phyloP scores from a whole-genome alignment of 2,888 invertebrate genomes.

The Rhingia campestris region DNA sequence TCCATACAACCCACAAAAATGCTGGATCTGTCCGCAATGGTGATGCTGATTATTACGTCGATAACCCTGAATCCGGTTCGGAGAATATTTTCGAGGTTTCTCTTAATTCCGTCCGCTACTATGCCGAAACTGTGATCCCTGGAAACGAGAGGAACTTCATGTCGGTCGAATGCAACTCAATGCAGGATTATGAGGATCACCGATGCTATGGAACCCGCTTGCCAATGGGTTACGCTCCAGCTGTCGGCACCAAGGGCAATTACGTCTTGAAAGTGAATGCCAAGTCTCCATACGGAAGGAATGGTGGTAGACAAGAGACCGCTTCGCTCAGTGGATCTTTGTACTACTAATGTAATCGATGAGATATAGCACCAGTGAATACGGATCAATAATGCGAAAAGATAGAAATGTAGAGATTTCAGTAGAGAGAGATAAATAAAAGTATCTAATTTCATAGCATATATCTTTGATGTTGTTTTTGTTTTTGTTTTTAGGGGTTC shows the following conservation, averaged over 20 bases:
- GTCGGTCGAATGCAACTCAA: conserved; percentile 79
- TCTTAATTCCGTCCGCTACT: conserved; percentile 80
- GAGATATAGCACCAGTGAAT: conserved; percentile 36
- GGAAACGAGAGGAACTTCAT: conserved; percentile 81
- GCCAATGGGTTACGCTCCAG: conserved; percentile 80
- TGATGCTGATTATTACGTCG: conserved; percentile 82
- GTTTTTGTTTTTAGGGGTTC: background rate
- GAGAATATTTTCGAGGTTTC: conserved; percentile 79
- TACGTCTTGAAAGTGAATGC: conserved; percentile 80
- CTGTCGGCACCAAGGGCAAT: conserved; percentile 79
- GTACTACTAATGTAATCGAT: background rate
- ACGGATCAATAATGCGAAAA: background rate
- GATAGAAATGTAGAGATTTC: conserved; percentile 6
- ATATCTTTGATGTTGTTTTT: background rate
- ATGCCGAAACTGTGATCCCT: conserved; percentile 81
- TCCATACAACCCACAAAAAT: conserved; percentile 80
- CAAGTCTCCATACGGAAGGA: conserved; percentile 79
- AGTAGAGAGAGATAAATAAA: conserved; percentile 14
- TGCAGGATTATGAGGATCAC: conserved; percentile 78
- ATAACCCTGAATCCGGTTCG: conserved; percentile 79
- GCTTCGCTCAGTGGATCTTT: background rate
- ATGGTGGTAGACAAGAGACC: conserved; percentile 50
- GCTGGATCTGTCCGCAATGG: conserved; percentile 76
- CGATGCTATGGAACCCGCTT: conserved; percentile 79
- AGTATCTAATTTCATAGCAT: conserved; percentile 8